A percentile compares a stretch with the other conserved stretches of the same genome.
Conservation (phyloP, 1,140 invertebrate genomes). For the Bombus confusus region DNA sequence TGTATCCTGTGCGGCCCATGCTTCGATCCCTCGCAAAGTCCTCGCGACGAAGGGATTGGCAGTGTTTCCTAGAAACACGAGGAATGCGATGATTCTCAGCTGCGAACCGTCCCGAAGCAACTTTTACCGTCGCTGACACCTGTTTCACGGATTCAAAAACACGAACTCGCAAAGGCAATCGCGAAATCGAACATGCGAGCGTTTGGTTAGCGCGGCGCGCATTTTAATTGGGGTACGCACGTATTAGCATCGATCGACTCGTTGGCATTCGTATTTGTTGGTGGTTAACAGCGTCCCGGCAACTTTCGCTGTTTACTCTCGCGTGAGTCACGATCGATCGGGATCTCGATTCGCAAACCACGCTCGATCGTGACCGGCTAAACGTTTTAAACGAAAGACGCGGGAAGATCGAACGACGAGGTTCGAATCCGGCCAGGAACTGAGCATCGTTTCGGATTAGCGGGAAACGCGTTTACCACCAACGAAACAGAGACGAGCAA, state of each 20-base stretch:
- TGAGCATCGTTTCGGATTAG: slow-evolving; percentile 49
- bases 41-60: slow-evolving; percentile 47
- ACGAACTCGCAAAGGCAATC: not conserved
- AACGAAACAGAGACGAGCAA: slow-evolving; percentile 14
- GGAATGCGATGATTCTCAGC: slow-evolving; percentile 18
- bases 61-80: slow-evolving; percentile 66
- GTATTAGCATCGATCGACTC: no score
- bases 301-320: slow-evolving; percentile 36
- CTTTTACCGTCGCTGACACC: slow-evolving; percentile 2
- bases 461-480: slow-evolving; percentile 58
- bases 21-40: slow-evolving; percentile 44
- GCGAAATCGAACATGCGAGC: no score
- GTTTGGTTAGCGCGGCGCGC: not conserved
- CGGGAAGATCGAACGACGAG: not conserved
- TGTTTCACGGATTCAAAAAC: not conserved
- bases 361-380: not conserved
- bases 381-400: not conserved
- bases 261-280: not conserved
- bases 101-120: not conserved
- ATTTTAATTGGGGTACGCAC: slow-evolving; percentile 10
- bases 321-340: not conserved
- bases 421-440: not conserved
- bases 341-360: not conserved
- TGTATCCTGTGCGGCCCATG: slow-evolving; percentile 89
- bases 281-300: not conserved